Percentiles rank a stretch among this genome's conserved stretches.
phyloP scores from a whole-genome alignment of 2,113 vertebrate genomes.

The Nematolebias whitei region DNA sequence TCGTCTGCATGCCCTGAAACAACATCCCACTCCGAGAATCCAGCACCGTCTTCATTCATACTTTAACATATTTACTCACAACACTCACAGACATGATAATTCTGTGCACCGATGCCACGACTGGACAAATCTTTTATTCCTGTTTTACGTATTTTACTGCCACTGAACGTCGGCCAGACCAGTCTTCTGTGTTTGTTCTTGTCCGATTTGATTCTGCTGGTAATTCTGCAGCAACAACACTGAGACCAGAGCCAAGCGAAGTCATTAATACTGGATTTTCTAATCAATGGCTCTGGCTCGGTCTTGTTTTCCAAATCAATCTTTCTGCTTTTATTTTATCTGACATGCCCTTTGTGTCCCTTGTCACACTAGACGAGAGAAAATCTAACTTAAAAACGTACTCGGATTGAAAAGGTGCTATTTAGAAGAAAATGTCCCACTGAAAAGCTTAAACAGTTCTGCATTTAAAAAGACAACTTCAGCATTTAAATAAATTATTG shows the following conservation, averaged over 20 bases:
- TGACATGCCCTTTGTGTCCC: constrained; percentile 36
- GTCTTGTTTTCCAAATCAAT: constrained; percentile 72
- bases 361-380: constrained; percentile 4
- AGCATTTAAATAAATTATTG: background rate
- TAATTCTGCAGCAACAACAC: constrained; percentile 52
- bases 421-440: background rate
- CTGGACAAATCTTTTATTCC: background rate
- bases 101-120: background rate
- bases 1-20: constrained; percentile 24
- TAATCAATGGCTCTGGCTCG: constrained; percentile 61
- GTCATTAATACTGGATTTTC: constrained; percentile 75
- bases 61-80: constrained; percentile 32
- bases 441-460: background rate
- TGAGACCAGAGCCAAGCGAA: constrained; percentile 38
- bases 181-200: constrained; percentile 13
- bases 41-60: constrained; percentile 24
- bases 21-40: constrained; percentile 29
- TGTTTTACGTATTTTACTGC: background rate
- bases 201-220: constrained; percentile 37
- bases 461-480: background rate
- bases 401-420: background rate
- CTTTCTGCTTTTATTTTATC: constrained; percentile 56
- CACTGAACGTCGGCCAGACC: constrained; percentile 20
- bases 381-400: background rate
- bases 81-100: background rate